Percentiles rank a stretch among this genome's conserved stretches.
phyloP scores from a whole-genome alignment of 1,140 invertebrate genomes.

The Mercenaria mercenaria region DNA sequence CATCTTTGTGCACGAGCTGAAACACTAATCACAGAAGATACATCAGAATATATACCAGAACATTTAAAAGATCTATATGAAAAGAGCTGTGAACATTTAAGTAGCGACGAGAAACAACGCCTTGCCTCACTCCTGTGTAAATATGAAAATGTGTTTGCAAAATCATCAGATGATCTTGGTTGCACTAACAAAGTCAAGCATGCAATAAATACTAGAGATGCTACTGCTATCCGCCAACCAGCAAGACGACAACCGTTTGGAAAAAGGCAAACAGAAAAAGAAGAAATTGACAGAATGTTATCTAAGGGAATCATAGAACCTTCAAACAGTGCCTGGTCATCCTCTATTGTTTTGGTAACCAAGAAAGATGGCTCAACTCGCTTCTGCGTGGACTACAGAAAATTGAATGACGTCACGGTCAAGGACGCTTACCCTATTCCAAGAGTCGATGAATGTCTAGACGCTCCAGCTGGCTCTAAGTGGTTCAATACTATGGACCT shows the following conservation, averaged over 20 bases:
- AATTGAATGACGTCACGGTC: too few species aligned
- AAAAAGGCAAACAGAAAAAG: slow-evolving; percentile 1
- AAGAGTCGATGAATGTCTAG: too few species aligned
- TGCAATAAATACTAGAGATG: background rate
- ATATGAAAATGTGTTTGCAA: background rate
- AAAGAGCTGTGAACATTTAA: background rate
- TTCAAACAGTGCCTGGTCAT: background rate
- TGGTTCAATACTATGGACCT: too few species aligned
- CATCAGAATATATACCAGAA: background rate
- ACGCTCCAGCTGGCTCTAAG: too few species aligned
- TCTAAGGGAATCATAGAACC: background rate
- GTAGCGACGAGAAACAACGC: background rate
- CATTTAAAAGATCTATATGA: background rate
- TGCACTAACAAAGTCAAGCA: background rate
- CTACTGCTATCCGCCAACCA: background rate
- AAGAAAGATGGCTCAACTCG: slow-evolving; percentile 43
- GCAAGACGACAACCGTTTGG: background rate
- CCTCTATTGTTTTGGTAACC: background rate
- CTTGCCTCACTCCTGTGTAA: background rate
- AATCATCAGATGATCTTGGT: background rate
- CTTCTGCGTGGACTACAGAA: slow-evolving; percentile 50
- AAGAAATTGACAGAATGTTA: slow-evolving; percentile 5
- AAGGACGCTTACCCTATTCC: too few species aligned
- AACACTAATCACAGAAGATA: too few species aligned
- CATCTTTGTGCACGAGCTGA: too few species aligned